phyloP scores from a whole-genome alignment of 2,113 vertebrate genomes.

The Gorsachius goisagi region DNA sequence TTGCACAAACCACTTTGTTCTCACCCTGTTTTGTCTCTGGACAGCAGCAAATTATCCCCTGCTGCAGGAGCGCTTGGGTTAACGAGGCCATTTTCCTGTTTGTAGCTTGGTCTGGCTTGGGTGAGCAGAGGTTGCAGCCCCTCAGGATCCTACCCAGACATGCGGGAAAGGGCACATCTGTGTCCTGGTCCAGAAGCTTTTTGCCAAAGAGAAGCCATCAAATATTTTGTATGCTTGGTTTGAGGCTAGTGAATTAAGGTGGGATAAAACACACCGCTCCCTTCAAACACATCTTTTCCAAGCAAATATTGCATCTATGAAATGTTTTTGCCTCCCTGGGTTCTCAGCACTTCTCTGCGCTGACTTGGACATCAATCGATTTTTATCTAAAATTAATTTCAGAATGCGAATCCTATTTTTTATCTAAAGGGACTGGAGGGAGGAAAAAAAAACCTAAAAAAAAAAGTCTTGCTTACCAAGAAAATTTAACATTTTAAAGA shows the following conservation, averaged over 20 bases:
- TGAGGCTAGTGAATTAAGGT: background rate
- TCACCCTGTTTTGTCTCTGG: background rate
- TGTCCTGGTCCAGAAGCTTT: background rate
- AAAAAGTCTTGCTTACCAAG: background rate
- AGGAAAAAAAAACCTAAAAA: background rate
- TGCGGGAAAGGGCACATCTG: accelerated
- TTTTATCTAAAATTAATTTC: background rate
- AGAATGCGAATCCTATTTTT: background rate
- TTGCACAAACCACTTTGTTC: background rate
- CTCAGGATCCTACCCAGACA: background rate
- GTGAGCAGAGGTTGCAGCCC: background rate
- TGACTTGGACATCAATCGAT: background rate
- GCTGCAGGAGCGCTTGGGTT: background rate
- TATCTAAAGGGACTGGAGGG: background rate
- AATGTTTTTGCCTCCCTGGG: background rate
- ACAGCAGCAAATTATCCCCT: background rate
- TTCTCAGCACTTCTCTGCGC: background rate
- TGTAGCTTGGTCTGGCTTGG: background rate
- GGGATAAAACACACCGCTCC: background rate
- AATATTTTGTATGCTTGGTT: background rate
- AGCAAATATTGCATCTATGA: background rate
- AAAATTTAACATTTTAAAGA: background rate
- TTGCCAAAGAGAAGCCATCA: background rate
- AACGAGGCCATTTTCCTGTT: background rate
- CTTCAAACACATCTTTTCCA: background rate